Conservation (phyloP, 1,140 invertebrate genomes). For the Drosophila pachea region DNA sequence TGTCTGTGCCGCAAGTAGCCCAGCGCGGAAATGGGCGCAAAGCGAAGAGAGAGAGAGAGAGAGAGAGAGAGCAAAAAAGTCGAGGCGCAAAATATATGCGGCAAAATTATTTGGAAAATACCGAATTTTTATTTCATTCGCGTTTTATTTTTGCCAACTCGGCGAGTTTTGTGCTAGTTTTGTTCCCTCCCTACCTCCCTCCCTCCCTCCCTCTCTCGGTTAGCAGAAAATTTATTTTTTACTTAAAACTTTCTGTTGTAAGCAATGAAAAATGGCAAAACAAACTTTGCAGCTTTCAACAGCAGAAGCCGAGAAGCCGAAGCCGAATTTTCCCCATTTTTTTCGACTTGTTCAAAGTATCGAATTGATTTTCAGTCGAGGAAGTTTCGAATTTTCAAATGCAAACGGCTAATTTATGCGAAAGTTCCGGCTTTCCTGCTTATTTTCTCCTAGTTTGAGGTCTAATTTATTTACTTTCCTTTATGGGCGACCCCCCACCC, state of each 20-base stretch:
- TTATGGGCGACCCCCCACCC: conserved; percentile 19
- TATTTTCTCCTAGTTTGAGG: conserved; percentile 41
- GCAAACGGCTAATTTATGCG: conserved; percentile 75
- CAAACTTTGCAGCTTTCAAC: conserved; percentile 72
- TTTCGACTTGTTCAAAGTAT: conserved; percentile 52
- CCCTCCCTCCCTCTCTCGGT: conserved; percentile 11
- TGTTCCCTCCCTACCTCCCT: no score
- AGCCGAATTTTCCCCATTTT: conserved; percentile 37
- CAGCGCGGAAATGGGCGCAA: conserved; percentile 20
- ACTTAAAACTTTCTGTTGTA: conserved; percentile 77
- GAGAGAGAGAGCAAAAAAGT: conserved; percentile 7
- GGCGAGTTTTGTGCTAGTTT: conserved; percentile 44
- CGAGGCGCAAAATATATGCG: conserved; percentile 55
- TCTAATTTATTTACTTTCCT: conserved; percentile 68
- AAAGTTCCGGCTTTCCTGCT: conserved; percentile 66
- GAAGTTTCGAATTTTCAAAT: conserved; percentile 70
- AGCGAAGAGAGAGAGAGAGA: no score
- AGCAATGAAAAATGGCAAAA: conserved; percentile 74
- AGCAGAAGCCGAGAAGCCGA: conserved; percentile 37
- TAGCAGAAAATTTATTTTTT: conserved; percentile 72
- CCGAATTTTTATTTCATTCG: conserved; percentile 27
- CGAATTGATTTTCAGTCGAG: conserved; percentile 65
- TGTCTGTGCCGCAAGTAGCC: conserved; percentile 22
- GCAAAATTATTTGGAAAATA: conserved; percentile 54
- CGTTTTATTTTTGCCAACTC: conserved; percentile 34